phyloP scores from a whole-genome alignment of 2,888 invertebrate species.

The Andricus curvator region DNA sequence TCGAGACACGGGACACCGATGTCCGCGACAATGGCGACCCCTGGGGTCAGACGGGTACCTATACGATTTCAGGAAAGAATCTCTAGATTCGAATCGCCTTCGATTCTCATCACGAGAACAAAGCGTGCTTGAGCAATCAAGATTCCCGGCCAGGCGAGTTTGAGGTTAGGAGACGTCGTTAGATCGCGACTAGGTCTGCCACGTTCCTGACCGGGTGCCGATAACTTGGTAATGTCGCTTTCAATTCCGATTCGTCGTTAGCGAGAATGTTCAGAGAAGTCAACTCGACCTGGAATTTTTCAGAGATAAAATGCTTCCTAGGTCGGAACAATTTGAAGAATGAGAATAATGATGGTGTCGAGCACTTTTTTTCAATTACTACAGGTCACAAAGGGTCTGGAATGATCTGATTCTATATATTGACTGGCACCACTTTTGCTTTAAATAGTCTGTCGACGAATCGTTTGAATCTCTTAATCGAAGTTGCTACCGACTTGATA shows the following conservation, averaged over 20 bases:
- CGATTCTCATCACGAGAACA: constrained; percentile 40
- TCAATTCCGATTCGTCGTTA: constrained; percentile 27
- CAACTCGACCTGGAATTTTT: constrained; percentile 19
- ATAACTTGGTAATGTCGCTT: constrained; percentile 34
- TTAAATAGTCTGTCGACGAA: constrained; percentile 27
- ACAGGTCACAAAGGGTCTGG: neutral
- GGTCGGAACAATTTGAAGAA: constrained; percentile 4
- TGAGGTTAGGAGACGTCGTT: constrained; percentile 29
- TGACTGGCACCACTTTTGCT: neutral
- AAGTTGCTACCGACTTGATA: constrained; percentile 18
- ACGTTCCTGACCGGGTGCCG: constrained; percentile 2
- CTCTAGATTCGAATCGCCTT: constrained; percentile 35
- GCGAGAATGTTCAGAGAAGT: neutral
- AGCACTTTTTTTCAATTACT: neutral
- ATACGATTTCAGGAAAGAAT: constrained; percentile 41
- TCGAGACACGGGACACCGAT: constrained; percentile 34
- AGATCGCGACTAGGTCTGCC: constrained; percentile 12
- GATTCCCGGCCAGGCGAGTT: constrained; percentile 11
- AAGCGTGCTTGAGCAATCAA: constrained; percentile 32
- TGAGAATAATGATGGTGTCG: neutral
- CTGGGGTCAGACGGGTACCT: constrained; percentile 26
- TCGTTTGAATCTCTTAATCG: constrained; percentile 11
- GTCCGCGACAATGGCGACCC: constrained; percentile 36
- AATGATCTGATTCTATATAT: neutral
- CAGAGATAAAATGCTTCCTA: constrained; percentile 3